Base-by-base conservation (phyloP, 2,888 invertebrate genomes). In the Eristalis arbustorum region DNA sequence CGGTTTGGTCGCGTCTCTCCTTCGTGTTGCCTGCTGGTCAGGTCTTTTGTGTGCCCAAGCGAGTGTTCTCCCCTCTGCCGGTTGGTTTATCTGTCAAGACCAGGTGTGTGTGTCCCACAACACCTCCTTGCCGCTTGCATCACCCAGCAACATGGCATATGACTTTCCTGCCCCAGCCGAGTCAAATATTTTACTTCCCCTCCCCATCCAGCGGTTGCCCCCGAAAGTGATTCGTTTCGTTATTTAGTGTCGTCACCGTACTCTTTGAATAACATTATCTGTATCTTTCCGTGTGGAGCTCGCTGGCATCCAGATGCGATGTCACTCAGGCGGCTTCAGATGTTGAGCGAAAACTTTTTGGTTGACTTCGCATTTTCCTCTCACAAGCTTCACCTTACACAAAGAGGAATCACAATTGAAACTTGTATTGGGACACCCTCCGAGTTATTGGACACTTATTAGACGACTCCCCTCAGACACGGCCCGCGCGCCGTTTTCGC, bases 1-100 rank as follows among this genome's bases (percentile, higher is more conserved):
- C 71, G 82, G 83, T 79, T 83, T 79, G 83, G 78, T 87, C 64
- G 71, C 40, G 78, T 83, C 71, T 75, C 59, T 79, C 62, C 80
- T 62, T 72, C 61, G 56, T 80, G 13, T 57, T 25, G 40, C 64
- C 31, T 40, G 14, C 34, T 49, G 72, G 11, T 25, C 18, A 28
- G 66, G 14, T 76, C 56, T 74, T 42, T 63, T 68, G 13, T 80
- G 59, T 64, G 75, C 34, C 28, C 67, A 37, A 73, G 63, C 61
- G 42, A 62, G 57, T 66, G 59, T 31, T 42, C 69, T 40, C 71
- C 31, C 72, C 25, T 74, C 49, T 59, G 61, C 59, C 71, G 66
- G 75, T 31, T 83, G 59, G 87, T 87, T 82, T 72, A 87, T 78
- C 78, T 83, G 83, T 71, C 78, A 83, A 28, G 57, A 78, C 87